Base-by-base conservation (phyloP, 2,113 vertebrate species). In the Mirounga angustirostris region DNA sequence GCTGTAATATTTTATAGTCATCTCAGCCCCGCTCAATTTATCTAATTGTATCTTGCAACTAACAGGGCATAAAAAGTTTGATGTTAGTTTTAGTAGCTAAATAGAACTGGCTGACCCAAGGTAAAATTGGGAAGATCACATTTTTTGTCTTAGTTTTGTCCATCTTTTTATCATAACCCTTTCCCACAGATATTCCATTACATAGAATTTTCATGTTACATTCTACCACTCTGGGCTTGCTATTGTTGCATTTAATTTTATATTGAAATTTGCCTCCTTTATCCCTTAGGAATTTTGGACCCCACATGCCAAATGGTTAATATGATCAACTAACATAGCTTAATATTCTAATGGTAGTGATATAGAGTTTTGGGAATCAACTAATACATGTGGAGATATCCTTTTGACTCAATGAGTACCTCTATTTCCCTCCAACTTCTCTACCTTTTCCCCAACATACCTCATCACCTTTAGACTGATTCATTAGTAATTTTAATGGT, bases 191-290 rank as follows among this genome's bases (percentile, higher is more conserved):
- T 86, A 84, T 13, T 76, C 40, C 9, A 50, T 90, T 79, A 80
- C 33, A 12, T 81, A 80, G 61, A 88, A 84, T 88, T 93, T 91
- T 91, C 10, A n/a, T 96, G 36, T 91, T 84, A 40, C 59, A 13
- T 40, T 65, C 43, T 91, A 83, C 7, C 43, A 79, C 61, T 91
- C 33, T 94, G 69, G 43, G 63, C n/a, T 91, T 91, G 40, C 89
- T 28, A 73, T 8, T 91, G 13, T 95, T 26, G 85, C 40, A 85
- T 86, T 91, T 94, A 58, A 92, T 87, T 83, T 94, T 46, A 54
- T 80, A 85, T 65, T 95, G 59, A 59, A 97, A 71, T 71, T 81
- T 96, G 2, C 7, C 2, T 83, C 21, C 87, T 93, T 89, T 96
- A 71, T 79, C 54, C 76, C 33, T 58, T 90, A 28, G 12, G 33